A percentile compares a stretch with the other conserved stretches of the same genome.
phyloP scores from a whole-genome alignment of 2,113 vertebrate species.

The Myxocyprinus asiaticus region DNA sequence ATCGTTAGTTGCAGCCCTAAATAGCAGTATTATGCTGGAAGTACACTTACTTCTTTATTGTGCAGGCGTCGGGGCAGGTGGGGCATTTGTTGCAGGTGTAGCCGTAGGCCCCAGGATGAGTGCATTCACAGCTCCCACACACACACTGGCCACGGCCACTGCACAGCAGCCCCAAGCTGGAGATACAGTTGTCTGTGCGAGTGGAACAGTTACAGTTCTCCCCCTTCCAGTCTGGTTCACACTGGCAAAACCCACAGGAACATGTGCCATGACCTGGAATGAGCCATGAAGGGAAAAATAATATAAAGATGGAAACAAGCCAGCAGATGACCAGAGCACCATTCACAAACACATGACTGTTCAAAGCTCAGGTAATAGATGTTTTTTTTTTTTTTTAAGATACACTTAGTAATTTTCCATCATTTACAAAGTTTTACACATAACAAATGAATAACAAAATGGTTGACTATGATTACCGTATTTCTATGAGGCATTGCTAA shows the following conservation, averaged over 20 bases:
- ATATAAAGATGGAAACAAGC: background rate
- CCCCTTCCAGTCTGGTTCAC: conserved; percentile 89
- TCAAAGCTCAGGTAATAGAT: background rate
- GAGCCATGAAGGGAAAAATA: background rate
- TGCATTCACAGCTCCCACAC: conserved; percentile 92
- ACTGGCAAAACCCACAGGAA: conserved; percentile 91
- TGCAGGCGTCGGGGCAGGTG: conserved; percentile 93
- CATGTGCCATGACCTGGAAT: conserved; percentile 88
- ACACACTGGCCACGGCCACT: conserved; percentile 87
- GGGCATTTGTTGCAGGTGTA: conserved; percentile 95
- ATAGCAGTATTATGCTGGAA: background rate
- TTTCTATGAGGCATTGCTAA: too few relatives aligned
- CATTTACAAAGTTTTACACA: too few relatives aligned
- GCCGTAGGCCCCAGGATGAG: conserved; percentile 91
- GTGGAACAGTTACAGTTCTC: conserved; percentile 95
- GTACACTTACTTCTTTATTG: conserved; percentile 89
- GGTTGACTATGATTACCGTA: too few relatives aligned
- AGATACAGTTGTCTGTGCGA: conserved; percentile 90
- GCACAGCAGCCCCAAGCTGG: conserved; percentile 88
- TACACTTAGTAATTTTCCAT: too few relatives aligned
- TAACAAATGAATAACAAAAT: too few relatives aligned
- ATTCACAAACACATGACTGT: background rate
- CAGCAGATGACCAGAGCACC: background rate
- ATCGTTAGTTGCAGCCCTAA: too few relatives aligned
- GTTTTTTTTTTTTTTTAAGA: too few relatives aligned